These are phyloP conservation scores for Hyles vespertilio DNA, from an alignment of 1,140 invertebrate species.

Conservation along the genomic window DNA sequence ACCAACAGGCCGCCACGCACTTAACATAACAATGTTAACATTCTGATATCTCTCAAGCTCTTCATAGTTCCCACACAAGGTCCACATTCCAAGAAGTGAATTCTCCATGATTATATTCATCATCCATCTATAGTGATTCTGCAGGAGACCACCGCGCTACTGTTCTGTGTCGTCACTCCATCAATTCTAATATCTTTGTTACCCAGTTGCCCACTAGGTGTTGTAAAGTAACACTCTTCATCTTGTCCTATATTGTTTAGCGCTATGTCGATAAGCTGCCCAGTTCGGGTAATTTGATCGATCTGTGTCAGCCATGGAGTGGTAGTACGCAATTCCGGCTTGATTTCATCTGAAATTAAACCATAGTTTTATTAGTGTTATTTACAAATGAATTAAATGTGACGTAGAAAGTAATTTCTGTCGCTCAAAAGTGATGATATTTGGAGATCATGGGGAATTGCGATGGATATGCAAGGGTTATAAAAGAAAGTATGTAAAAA, in stretches of 20 bases:
- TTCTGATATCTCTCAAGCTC: conserved; percentile 16
- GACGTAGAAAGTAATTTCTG: too few relatives aligned
- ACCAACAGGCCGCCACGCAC: too few relatives aligned
- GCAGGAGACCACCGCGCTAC: conserved; percentile 21
- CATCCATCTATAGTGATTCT: conserved; percentile 28
- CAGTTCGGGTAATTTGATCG: conserved; percentile 9
- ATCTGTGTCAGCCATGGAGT: conserved; percentile 8
- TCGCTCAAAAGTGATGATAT: too few relatives aligned
- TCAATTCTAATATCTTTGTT: conserved; percentile 1
- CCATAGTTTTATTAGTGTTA: background rate
- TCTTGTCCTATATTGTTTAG: conserved; percentile 6
- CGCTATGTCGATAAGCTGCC: conserved; percentile 16
- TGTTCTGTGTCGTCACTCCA: conserved; percentile 12
- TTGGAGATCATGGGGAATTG: too few relatives aligned
- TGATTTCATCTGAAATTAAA: background rate
- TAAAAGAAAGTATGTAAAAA: too few relatives aligned
- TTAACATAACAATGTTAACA: conserved; percentile 12
- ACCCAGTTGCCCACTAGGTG: conserved; percentile 12
- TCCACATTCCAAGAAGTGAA: conserved; percentile 20
- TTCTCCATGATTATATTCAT: conserved; percentile 20
- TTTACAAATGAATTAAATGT: too few relatives aligned
- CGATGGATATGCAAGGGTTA: too few relatives aligned
- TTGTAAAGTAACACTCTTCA: conserved; percentile 20
- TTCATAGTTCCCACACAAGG: conserved; percentile 15
- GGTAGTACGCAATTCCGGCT: background rate